These are phyloP conservation scores for Antrozous pallidus DNA, from an alignment of 2,797 vertebrate genomes.

Conservation along the genomic window DNA sequence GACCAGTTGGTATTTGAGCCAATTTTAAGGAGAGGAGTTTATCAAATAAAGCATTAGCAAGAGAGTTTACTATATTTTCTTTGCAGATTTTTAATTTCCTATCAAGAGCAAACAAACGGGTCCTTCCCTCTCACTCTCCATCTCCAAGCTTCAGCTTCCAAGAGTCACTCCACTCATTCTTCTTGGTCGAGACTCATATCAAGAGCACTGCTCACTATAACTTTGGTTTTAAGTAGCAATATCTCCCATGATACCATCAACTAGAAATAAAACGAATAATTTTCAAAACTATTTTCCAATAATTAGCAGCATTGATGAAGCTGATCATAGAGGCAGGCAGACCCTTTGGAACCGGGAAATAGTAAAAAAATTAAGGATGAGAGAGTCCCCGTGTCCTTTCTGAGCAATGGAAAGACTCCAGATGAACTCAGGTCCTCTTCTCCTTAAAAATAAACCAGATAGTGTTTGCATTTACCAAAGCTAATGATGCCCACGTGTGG, in stretches of 20 bases:
- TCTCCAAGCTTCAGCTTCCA: not conserved
- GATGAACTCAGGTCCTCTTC: not conserved
- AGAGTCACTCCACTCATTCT: constrained; percentile 12
- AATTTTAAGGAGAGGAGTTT: not conserved
- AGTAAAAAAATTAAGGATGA: constrained; percentile 40
- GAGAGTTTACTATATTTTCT: not conserved
- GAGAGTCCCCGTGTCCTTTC: not conserved
- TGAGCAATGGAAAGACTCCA: not conserved
- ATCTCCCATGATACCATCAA: constrained; percentile 46
- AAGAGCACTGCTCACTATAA: not conserved
- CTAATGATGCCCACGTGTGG: constrained; percentile 10
- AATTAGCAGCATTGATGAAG: constrained; percentile 31
- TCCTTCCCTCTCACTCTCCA: not conserved
- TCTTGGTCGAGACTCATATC: constrained; percentile 56
- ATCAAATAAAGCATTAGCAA: not conserved
- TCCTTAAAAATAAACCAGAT: constrained; percentile 47
- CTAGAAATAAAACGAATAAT: constrained; percentile 73
- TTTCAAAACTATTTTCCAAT: constrained; percentile 59
- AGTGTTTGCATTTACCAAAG: not conserved
- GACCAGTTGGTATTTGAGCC: not conserved
- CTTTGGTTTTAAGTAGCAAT: constrained; percentile 63
- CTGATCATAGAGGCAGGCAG: constrained; percentile 22
- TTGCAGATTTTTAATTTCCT: not conserved
- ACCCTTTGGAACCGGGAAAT: not conserved
- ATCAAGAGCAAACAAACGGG: not conserved